Conservation (phyloP, 2,888 invertebrate genomes). For the Amblyjoppa proteus region DNA sequence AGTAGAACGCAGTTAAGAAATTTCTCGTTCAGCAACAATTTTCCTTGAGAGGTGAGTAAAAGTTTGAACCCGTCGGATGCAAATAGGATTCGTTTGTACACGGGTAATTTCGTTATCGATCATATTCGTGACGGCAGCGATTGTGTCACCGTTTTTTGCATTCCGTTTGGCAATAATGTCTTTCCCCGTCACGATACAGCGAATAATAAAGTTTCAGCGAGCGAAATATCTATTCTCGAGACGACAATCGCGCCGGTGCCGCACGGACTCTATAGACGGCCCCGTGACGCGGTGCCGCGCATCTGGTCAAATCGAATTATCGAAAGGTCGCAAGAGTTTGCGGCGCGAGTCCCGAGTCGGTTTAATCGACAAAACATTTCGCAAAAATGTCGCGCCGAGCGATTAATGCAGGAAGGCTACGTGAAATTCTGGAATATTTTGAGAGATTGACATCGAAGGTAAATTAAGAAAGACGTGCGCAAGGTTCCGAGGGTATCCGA, state of each 20-base stretch:
- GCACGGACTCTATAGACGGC: conserved; percentile 10
- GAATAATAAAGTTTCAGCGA: conserved; percentile 52
- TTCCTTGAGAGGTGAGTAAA: not conserved
- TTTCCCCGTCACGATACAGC: conserved; percentile 41
- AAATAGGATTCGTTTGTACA: conserved; percentile 34
- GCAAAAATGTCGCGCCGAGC: conserved; percentile 10
- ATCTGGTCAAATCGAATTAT: conserved; percentile 47
- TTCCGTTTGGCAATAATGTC: conserved; percentile 53
- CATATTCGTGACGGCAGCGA: conserved; percentile 57
- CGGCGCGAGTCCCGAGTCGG: not conserved
- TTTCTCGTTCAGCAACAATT: not conserved
- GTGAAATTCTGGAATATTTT: conserved; percentile 59
- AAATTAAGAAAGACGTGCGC: not conserved
- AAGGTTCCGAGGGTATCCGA: conserved; percentile 66
- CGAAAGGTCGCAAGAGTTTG: conserved; percentile 51
- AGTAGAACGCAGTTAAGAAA: not conserved
- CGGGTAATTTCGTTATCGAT: conserved; percentile 53
- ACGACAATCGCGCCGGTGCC: conserved; percentile 39
- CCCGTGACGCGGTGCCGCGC: conserved; percentile 33
- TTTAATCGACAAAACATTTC: conserved; percentile 10
- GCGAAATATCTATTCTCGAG: conserved; percentile 56
- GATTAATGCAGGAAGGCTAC: not conserved
- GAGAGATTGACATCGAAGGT: conserved; percentile 46
- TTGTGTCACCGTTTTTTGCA: conserved; percentile 43
- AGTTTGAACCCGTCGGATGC: conserved; percentile 33